A percentile compares a stretch with the other conserved stretches of the same genome.
phyloP scores from a whole-genome alignment of 2,113 vertebrate species.

The Meles meles region DNA sequence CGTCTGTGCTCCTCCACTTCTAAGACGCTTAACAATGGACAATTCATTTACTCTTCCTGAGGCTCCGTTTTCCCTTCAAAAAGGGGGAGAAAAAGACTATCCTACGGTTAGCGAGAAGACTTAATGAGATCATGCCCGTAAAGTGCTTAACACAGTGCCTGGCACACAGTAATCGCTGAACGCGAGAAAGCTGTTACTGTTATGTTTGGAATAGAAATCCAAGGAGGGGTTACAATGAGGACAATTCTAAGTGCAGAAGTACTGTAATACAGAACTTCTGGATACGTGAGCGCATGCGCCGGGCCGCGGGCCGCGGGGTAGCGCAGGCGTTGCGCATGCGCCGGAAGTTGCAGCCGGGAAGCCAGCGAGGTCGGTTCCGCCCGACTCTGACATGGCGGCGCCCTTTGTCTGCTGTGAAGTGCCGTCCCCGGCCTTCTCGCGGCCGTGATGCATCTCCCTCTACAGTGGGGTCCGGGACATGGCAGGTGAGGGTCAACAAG shows the following conservation, averaged over 20 bases:
- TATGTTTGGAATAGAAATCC: rapidly evolving
- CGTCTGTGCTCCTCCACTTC: not conserved
- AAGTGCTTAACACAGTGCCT: not conserved
- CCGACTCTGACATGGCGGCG: slow-evolving; percentile 83
- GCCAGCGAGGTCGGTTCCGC: slow-evolving; percentile 79
- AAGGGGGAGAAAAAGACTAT: not conserved
- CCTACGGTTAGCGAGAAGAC: not conserved
- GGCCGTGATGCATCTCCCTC: slow-evolving; percentile 70
- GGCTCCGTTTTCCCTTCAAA: not conserved
- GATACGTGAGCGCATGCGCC: slow-evolving; percentile 27
- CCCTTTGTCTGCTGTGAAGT: slow-evolving; percentile 81
- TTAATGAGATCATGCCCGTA: not conserved
- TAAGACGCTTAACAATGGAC: not conserved
- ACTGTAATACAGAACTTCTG: not conserved
- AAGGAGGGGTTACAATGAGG: rapidly evolving
- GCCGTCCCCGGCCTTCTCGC: slow-evolving; percentile 68
- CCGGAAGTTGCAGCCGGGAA: slow-evolving; percentile 11
- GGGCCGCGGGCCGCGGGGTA: rapidly evolving
- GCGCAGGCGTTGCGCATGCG: slow-evolving; percentile 33
- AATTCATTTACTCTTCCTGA: not conserved
- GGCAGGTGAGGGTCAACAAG: slow-evolving; percentile 62
- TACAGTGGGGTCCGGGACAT: slow-evolving; percentile 65
- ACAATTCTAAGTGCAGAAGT: not conserved
- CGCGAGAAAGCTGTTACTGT: not conserved
- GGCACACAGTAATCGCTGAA: not conserved